These are phyloP conservation scores for Hylaea fasciaria DNA, from an alignment of 2,888 invertebrate genomes.

Conservation along the genomic window DNA sequence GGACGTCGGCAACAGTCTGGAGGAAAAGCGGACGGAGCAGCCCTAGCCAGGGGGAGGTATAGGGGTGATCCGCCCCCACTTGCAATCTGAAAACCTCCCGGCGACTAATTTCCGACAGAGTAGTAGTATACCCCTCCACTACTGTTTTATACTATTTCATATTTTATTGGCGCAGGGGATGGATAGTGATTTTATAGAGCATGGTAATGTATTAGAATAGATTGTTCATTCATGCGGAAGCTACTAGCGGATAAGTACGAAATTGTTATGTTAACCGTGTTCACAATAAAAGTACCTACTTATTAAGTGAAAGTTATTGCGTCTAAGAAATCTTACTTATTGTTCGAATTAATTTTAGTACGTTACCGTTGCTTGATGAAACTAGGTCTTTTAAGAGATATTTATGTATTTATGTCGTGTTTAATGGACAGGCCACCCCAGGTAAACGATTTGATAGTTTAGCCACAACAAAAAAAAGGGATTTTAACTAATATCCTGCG, in stretches of 20 bases:
- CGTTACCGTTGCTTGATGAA: no score
- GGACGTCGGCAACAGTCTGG: conserved; percentile 16
- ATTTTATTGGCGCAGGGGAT: conserved; percentile 52
- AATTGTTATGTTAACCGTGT: background rate
- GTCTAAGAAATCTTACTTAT: no score
- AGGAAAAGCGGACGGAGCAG: conserved; percentile 18
- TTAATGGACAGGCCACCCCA: no score
- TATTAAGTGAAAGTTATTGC: no score
- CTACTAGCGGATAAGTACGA: background rate
- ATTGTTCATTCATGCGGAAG: conserved; percentile 7
- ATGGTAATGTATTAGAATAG: conserved; percentile 6
- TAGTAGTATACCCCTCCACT: conserved; percentile 60
- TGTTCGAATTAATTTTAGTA: no score
- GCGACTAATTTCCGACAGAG: conserved; percentile 82
- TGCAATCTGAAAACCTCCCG: conserved; percentile 64
- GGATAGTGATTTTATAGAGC: conserved; percentile 27
- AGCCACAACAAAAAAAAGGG: no score
- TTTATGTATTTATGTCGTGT: no score
- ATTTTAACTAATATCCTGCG: no score
- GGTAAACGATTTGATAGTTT: no score
- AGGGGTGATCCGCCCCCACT: conserved; percentile 39
- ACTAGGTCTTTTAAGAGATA: no score
- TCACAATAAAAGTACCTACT: no score
- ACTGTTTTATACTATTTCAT: conserved; percentile 64
- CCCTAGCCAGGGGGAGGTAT: conserved; percentile 27